Evolutionary conservation across 2,888 invertebrate genomes (phyloP).

Genomic region (Xanthia icteritia): DNA sequence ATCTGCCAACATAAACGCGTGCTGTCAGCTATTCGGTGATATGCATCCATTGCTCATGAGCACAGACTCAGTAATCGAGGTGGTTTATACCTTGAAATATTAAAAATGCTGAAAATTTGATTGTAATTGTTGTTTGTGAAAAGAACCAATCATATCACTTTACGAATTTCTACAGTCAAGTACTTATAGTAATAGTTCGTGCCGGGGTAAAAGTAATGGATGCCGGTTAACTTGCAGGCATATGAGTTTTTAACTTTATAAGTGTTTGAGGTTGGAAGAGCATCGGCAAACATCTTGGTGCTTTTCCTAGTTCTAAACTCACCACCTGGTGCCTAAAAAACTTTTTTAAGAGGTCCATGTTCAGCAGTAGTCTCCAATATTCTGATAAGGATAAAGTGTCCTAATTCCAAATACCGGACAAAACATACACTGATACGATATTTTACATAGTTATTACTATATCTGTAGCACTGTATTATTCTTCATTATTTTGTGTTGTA

Average conservation of each 20-base stretch:
- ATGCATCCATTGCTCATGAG: background rate
- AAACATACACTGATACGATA: conserved; percentile 30
- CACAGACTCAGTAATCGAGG: background rate
- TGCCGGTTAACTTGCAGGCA: background rate
- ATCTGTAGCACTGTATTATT: conserved; percentile 29
- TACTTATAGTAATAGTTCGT: no score
- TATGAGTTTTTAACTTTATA: background rate
- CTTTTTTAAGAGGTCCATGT: no score
- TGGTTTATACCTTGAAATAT: background rate
- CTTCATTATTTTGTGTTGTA: conserved; percentile 29
- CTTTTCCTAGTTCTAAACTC: background rate
- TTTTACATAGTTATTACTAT: conserved; percentile 13
- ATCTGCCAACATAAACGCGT: conserved; percentile 13
- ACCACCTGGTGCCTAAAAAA: background rate
- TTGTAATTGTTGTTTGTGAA: background rate
- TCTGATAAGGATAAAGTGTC: conserved; percentile 26
- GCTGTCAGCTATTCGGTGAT: conserved; percentile 9
- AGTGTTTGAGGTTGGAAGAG: background rate
- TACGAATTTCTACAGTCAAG: background rate
- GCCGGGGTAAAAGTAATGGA: no score
- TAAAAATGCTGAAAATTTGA: background rate
- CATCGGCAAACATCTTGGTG: background rate
- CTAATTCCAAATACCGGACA: conserved; percentile 23
- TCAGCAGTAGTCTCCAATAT: background rate
- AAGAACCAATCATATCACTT: background rate